phyloP scores from a whole-genome alignment of 2,797 vertebrate species.

The Lindbergichthys nudifrons region DNA sequence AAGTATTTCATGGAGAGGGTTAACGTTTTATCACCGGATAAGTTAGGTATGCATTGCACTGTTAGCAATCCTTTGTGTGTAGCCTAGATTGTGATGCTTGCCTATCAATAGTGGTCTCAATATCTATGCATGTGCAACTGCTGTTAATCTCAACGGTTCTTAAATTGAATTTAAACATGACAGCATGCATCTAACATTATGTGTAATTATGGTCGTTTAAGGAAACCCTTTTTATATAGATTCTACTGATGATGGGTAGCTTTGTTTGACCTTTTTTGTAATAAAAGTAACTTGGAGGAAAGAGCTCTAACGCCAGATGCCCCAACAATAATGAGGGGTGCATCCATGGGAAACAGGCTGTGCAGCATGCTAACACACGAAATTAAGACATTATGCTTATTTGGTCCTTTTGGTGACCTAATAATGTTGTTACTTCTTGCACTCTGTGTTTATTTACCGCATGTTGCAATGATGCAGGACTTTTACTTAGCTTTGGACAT shows the following conservation, averaged over 20 bases:
- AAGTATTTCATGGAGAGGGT: slow-evolving; percentile 14
- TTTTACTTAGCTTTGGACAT: slow-evolving; percentile 7
- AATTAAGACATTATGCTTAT: slow-evolving; percentile 7
- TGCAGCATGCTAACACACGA: slow-evolving; percentile 29
- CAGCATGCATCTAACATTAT: not conserved
- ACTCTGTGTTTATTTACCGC: not conserved
- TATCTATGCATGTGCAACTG: slow-evolving; percentile 19
- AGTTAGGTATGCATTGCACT: slow-evolving; percentile 40
- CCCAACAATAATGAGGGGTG: slow-evolving; percentile 23
- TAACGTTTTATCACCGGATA: slow-evolving; percentile 26
- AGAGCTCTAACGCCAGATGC: slow-evolving; percentile 12
- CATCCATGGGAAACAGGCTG: slow-evolving; percentile 15
- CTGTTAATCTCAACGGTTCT: slow-evolving; percentile 14
- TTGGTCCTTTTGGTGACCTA: not conserved
- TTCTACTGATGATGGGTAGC: slow-evolving; percentile 35
- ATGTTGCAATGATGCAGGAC: slow-evolving; percentile 20
- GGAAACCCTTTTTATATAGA: not conserved
- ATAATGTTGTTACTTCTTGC: slow-evolving; percentile 21
- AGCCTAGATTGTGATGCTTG: slow-evolving; percentile 26
- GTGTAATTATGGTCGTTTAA: slow-evolving; percentile 11
- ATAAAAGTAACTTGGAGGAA: slow-evolving; percentile 19
- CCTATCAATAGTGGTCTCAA: slow-evolving; percentile 1
- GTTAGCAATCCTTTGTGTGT: slow-evolving; percentile 51
- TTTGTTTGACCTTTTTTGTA: slow-evolving; percentile 55
- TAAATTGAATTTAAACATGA: slow-evolving; percentile 12